phyloP scores from a whole-genome alignment of 2,113 vertebrate genomes.

The Synodontis membranacea region DNA sequence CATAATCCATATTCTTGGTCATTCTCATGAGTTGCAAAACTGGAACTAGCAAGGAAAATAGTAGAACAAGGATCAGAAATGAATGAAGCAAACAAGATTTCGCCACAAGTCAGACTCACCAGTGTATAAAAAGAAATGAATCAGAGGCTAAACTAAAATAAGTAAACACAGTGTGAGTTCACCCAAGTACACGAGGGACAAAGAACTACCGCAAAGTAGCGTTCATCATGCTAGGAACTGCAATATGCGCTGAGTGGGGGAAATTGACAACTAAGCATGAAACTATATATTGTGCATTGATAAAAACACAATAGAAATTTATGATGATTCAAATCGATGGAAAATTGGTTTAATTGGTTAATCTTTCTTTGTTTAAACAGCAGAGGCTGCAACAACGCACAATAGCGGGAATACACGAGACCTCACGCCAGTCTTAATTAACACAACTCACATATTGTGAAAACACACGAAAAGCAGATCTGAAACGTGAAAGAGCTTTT shows the following conservation, averaged over 20 bases:
- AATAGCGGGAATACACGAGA: too few relatives aligned
- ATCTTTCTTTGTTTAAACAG: too few relatives aligned
- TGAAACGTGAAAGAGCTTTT: too few relatives aligned
- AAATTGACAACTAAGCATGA: too few relatives aligned
- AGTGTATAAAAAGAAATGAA: not conserved
- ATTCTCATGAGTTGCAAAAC: not conserved
- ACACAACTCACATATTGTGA: too few relatives aligned
- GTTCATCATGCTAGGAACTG: not conserved
- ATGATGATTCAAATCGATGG: too few relatives aligned
- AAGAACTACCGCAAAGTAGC: not conserved
- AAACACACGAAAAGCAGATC: too few relatives aligned
- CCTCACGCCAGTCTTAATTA: too few relatives aligned
- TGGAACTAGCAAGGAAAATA: not conserved
- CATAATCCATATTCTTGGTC: not conserved
- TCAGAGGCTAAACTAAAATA: not conserved
- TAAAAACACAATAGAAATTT: too few relatives aligned
- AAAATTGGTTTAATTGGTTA: too few relatives aligned
- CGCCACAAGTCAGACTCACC: not conserved
- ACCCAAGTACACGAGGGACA: not conserved
- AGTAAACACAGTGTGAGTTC: not conserved
- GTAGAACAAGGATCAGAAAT: not conserved
- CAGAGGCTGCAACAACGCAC: too few relatives aligned
- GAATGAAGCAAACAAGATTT: not conserved
- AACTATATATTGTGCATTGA: too few relatives aligned
- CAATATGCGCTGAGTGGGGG: not conserved